A percentile compares a stretch with the other conserved stretches of the same genome.
Evolutionary conservation across 2,113 vertebrate species (phyloP).

Genomic region (Micromys minutus): DNA sequence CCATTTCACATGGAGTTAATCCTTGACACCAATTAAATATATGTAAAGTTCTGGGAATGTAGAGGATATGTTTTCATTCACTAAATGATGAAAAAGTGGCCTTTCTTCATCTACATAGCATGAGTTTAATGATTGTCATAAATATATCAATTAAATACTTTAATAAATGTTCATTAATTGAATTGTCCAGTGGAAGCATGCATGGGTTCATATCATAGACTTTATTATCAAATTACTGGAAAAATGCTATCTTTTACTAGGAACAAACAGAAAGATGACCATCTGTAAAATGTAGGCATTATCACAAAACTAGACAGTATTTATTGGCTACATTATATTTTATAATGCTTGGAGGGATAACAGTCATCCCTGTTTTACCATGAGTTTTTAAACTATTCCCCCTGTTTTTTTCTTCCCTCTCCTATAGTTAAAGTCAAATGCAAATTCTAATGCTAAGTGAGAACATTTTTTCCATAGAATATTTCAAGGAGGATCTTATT

Average conservation of each 20-base stretch:
- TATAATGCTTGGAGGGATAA: background rate
- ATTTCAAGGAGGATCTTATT: slow-evolving; percentile 51
- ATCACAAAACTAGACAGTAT: slow-evolving; percentile 52
- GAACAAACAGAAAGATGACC: background rate
- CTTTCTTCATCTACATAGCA: background rate
- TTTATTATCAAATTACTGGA: background rate
- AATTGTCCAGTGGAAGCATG: background rate
- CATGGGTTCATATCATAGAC: background rate
- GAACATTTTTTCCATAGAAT: slow-evolving; percentile 45
- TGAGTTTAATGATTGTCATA: background rate
- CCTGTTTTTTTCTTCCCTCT: background rate
- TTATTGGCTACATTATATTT: slow-evolving; percentile 65
- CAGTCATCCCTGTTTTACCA: slow-evolving; percentile 48
- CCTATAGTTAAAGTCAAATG: slow-evolving; percentile 69
- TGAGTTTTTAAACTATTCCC: slow-evolving; percentile 56
- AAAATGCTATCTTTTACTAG: background rate
- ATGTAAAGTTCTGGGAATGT: background rate
- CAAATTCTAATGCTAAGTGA: slow-evolving; percentile 52
- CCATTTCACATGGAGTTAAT: background rate
- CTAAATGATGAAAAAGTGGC: background rate
- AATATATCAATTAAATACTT: background rate
- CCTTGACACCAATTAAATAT: background rate
- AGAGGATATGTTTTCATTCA: background rate
- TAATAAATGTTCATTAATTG: background rate
- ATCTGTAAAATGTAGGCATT: background rate